Conservation (phyloP, 2,888 invertebrate genomes). For the Suillia variegata region DNA sequence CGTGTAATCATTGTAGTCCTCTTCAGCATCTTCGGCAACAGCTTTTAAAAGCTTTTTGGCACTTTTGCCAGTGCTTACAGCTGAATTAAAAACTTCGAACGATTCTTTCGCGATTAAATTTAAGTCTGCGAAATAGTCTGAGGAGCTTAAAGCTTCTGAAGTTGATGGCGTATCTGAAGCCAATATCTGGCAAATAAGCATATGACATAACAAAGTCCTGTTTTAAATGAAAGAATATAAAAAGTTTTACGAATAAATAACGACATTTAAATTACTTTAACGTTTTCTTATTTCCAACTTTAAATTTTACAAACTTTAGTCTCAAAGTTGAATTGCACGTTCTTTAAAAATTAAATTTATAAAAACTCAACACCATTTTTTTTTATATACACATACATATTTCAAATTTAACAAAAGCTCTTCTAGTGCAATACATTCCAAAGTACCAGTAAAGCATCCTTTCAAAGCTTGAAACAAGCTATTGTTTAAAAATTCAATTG, state of each 20-base stretch:
- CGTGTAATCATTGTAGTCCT: conserved; percentile 44
- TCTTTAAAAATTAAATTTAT: neutral
- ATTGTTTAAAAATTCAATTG: neutral
- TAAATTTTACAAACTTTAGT: no score
- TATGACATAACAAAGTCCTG: no score
- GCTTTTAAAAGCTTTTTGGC: conserved; percentile 11
- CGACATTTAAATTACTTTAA: no score
- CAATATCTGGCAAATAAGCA: no score
- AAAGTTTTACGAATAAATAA: no score
- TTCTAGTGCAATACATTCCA: neutral
- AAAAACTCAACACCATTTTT: neutral
- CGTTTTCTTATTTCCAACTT: no score
- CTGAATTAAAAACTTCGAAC: neutral
- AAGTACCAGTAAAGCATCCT: no score
- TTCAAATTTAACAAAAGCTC: neutral
- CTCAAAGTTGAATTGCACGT: no score
- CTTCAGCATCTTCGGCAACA: conserved; percentile 38
- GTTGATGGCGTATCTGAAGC: neutral
- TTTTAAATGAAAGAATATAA: no score
- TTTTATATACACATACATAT: neutral
- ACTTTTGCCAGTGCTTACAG: neutral
- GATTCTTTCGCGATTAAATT: neutral
- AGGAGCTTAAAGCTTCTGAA: neutral
- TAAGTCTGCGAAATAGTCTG: neutral
- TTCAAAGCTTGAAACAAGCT: neutral